Conservation (phyloP, 2,797 vertebrate genomes). For the Lophius americanus region DNA sequence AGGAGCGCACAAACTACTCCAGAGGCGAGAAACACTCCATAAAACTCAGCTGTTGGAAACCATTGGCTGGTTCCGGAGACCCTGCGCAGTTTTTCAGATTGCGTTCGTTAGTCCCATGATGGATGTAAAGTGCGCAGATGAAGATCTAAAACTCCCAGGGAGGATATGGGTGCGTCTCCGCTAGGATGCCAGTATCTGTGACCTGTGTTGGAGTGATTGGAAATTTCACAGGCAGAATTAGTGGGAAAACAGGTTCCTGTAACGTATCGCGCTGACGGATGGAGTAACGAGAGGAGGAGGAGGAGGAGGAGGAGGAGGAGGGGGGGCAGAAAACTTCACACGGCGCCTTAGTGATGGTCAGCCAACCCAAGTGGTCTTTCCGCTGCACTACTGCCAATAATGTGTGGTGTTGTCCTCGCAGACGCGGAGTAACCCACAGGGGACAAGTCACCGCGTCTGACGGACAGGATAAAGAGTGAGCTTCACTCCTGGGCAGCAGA, state of each 20-base stretch:
- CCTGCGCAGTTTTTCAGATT: conserved; percentile 48
- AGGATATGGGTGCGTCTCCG: conserved; percentile 48
- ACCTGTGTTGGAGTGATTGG: conserved; percentile 46
- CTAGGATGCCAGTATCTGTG: conserved; percentile 52
- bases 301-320: conserved; percentile 38
- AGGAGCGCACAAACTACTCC: conserved; percentile 31
- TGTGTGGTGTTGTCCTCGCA: conserved; percentile 76
- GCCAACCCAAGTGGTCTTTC: conserved; percentile 54
- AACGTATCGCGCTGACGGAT: conserved; percentile 69
- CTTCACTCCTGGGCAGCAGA: conserved; percentile 40
- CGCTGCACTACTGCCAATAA: conserved; percentile 50
- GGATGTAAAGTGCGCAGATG: conserved; percentile 50
- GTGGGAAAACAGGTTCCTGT: conserved; percentile 69
- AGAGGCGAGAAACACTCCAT: conserved; percentile 4
- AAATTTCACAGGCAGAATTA: conserved; percentile 72
- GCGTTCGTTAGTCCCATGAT: conserved; percentile 38
- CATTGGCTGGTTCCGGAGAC: conserved; percentile 1
- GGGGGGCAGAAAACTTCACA: conserved; percentile 53
- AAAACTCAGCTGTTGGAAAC: conserved; percentile 5
- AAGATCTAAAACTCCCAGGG: conserved; percentile 40
- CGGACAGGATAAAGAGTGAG: conserved; percentile 81
- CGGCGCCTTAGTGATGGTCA: conserved; percentile 58
- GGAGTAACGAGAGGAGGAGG: conserved; percentile 65
- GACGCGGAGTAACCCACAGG: conserved; percentile 78
- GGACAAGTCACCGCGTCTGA: conserved; percentile 81